A percentile compares a stretch with the other conserved stretches of the same genome.
Evolutionary conservation across 2,797 vertebrate species (phyloP).

Genomic region (Lemur catta): DNA sequence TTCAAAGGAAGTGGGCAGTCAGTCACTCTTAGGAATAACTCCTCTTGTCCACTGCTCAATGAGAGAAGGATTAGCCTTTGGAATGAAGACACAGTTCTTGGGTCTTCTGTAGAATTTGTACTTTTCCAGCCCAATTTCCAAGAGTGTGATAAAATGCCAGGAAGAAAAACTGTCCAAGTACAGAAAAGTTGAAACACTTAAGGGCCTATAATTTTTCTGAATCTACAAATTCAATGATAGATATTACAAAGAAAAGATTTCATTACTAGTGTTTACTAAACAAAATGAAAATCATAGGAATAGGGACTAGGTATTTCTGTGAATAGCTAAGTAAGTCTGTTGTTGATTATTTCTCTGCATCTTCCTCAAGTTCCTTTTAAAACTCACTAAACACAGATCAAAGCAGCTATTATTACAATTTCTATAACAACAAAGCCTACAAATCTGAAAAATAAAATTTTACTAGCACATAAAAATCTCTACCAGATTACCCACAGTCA

Average conservation of each 20-base stretch:
- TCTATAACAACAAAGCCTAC: not conserved
- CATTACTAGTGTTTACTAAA: not conserved
- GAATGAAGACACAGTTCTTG: not conserved
- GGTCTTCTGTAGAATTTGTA: not conserved
- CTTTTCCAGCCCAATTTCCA: not conserved
- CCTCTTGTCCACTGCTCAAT: not conserved
- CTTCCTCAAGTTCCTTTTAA: not conserved
- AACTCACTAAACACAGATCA: not conserved
- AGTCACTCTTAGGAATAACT: not conserved
- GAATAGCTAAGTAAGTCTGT: not conserved
- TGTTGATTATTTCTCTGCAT: not conserved
- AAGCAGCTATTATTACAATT: not conserved
- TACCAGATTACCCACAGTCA: not conserved
- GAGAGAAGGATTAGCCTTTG: not conserved
- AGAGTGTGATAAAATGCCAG: conserved; percentile 7
- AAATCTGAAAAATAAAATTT: conserved; percentile 13
- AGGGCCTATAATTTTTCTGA: not conserved
- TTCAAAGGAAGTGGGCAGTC: not conserved
- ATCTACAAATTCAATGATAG: not conserved
- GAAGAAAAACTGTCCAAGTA: not conserved
- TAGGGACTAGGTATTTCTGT: not conserved
- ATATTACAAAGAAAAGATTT: not conserved
- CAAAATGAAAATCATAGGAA: conserved; percentile 13
- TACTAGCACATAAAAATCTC: not conserved
- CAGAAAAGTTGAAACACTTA: not conserved